These are phyloP conservation scores for Agapostemon virescens DNA, from an alignment of 2,888 invertebrate genomes.

Conservation along the genomic window DNA sequence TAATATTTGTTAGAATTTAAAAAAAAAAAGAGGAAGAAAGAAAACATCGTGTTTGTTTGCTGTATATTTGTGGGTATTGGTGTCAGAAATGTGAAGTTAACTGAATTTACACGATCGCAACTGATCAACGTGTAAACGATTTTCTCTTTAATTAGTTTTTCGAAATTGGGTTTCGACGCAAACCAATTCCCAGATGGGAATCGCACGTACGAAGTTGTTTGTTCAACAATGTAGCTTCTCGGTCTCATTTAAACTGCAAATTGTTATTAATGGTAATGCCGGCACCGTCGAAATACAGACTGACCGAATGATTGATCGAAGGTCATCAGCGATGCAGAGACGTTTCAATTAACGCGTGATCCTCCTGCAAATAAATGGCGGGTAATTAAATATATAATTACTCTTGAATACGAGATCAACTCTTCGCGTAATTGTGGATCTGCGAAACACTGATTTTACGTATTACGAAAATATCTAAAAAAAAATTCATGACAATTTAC, in stretches of 20 bases:
- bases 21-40: too few relatives aligned
- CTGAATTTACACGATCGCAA: too few relatives aligned
- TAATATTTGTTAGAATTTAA: background rate
- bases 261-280: background rate
- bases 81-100: background rate
- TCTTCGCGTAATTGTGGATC: background rate
- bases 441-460: background rate
- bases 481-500: background rate
- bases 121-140: background rate
- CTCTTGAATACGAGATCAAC: background rate
- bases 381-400: slow-evolving; percentile 14
- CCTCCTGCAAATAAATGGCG: slow-evolving; percentile 10
- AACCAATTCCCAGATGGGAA: background rate
- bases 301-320: background rate
- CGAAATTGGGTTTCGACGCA: background rate
- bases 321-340: slow-evolving; percentile 7
- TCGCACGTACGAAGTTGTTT: background rate
- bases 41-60: too few relatives aligned
- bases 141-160: background rate
- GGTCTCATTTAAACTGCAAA: slow-evolving; percentile 6
- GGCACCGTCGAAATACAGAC: background rate
- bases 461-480: background rate
- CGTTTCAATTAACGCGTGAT: slow-evolving; percentile 13
- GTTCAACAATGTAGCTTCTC: background rate
- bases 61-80: background rate